Conservation (phyloP, 2,797 vertebrate species). For the Mionectes olivaceus region DNA sequence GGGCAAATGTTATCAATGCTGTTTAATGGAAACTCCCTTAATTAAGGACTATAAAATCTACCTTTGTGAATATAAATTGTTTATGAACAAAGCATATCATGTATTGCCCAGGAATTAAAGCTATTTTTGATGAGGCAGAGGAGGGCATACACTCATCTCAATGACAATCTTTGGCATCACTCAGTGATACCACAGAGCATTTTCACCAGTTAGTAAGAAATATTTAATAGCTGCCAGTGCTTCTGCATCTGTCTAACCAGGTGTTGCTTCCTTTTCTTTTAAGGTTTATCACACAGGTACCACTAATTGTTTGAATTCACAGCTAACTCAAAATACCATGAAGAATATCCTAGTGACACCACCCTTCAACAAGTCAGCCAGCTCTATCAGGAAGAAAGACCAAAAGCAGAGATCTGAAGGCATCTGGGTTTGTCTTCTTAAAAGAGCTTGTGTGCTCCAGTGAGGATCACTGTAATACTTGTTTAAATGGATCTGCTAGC, state of each 20-base stretch:
- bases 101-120: neutral
- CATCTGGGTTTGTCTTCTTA: neutral
- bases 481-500: neutral
- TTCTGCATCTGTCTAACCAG: neutral
- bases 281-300: neutral
- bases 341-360: neutral
- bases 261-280: neutral
- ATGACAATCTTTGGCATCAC: neutral
- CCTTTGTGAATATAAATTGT: neutral
- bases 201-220: slow-evolving; percentile 3
- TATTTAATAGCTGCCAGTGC: neutral
- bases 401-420: neutral
- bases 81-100: neutral
- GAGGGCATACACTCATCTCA: neutral
- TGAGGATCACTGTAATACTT: neutral
- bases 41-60: neutral
- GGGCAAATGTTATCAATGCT: neutral
- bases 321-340: neutral
- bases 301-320: neutral
- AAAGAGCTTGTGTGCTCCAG: neutral
- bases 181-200: neutral
- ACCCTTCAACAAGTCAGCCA: neutral
- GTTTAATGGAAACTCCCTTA: neutral
- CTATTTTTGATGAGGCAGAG: neutral
- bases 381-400: neutral